phyloP scores from a whole-genome alignment of 92 coral and sea anemone species.

The Porites lobata region DNA sequence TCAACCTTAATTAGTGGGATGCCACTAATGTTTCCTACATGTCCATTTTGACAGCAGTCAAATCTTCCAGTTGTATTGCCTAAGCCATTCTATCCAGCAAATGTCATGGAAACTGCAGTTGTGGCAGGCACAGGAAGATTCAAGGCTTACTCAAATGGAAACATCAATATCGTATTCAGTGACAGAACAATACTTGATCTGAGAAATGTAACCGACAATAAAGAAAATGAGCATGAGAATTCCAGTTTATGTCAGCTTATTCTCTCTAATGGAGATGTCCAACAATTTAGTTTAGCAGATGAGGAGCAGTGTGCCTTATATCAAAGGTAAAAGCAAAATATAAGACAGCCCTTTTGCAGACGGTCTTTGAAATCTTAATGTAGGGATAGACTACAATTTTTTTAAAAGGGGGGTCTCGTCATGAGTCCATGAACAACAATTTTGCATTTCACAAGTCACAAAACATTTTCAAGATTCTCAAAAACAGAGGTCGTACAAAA shows the following conservation, averaged over 20 bases:
- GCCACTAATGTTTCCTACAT: not conserved
- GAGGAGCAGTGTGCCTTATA: conserved; percentile 11
- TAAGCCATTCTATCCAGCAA: conserved; percentile 13
- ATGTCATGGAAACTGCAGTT: conserved; percentile 59
- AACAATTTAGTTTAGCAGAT: conserved; percentile 36
- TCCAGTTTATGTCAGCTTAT: conserved; percentile 50
- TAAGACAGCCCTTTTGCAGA: too few species aligned
- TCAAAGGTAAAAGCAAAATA: conserved; percentile 8
- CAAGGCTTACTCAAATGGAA: conserved; percentile 88
- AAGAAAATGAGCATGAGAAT: conserved; percentile 6
- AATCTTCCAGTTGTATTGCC: not conserved
- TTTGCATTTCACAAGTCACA: too few species aligned
- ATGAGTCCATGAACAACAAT: too few species aligned
- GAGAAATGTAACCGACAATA: conserved; percentile 16
- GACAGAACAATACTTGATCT: conserved; percentile 90
- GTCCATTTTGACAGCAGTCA: conserved; percentile 7
- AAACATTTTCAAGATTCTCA: too few species aligned
- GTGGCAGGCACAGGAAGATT: conserved; percentile 81
- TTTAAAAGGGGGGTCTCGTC: too few species aligned
- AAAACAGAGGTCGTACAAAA: too few species aligned
- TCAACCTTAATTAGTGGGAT: too few species aligned
- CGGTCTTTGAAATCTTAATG: not conserved
- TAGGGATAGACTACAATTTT: not conserved
- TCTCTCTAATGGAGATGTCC: conserved; percentile 70
- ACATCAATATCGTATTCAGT: conserved; percentile 75